Evolutionary conservation across 2,888 invertebrate species (phyloP).

Genomic region (Ormia ochracea): DNA sequence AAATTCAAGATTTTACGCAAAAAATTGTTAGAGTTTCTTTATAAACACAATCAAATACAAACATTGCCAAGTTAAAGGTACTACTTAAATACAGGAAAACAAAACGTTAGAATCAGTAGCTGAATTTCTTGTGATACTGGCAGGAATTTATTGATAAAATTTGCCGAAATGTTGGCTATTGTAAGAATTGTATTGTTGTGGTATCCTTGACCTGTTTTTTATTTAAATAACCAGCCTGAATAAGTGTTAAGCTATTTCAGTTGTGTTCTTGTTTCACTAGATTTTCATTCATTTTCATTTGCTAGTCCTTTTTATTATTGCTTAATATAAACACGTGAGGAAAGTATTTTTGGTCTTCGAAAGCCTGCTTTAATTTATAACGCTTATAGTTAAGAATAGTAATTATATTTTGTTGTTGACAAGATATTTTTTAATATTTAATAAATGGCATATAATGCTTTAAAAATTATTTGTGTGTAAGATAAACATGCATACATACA

Average conservation of each 20-base stretch:
- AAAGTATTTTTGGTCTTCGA: no score
- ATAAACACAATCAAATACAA: background rate
- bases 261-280: background rate
- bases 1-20: conserved; percentile 29
- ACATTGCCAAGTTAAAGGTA: background rate
- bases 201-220: conserved; percentile 56
- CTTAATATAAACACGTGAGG: no score
- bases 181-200: background rate
- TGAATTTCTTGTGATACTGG: background rate
- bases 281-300: background rate
- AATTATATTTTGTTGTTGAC: no score
- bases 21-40: background rate
- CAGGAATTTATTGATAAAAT: conserved; percentile 29
- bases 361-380: no score
- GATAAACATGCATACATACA: no score
- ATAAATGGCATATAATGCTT: no score
- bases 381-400: no score
- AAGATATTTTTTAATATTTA: no score
- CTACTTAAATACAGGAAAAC: background rate
- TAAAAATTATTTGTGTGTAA: no score
- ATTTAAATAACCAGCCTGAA: background rate
- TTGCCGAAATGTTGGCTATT: conserved; percentile 5
- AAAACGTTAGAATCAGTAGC: background rate
- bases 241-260: background rate
- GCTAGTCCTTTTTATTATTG: conserved; percentile 6